Conservation (phyloP, 2,888 invertebrate genomes). For the Tromatobia lineatoria region DNA sequence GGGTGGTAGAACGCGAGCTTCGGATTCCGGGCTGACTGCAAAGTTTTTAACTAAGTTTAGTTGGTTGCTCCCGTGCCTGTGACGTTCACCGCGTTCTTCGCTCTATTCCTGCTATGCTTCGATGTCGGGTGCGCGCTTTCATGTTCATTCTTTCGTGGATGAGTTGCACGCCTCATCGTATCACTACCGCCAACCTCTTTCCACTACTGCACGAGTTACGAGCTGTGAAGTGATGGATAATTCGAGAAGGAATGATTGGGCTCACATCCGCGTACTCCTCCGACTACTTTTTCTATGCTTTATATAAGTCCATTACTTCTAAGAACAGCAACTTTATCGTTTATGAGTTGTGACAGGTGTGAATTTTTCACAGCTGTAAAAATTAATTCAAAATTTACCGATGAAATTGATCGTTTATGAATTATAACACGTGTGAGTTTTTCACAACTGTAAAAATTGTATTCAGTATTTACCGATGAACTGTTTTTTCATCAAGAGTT, state of each 20-base stretch:
- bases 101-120: conserved; percentile 60
- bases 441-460: too few species aligned
- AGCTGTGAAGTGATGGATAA: conserved; percentile 54
- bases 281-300: conserved; percentile 38
- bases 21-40: conserved; percentile 82
- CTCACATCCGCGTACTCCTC: conserved; percentile 21
- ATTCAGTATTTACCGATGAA: too few species aligned
- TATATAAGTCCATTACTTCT: conserved; percentile 15
- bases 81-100: conserved; percentile 43
- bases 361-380: too few species aligned
- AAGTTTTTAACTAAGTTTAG: conserved; percentile 84
- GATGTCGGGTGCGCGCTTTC: conserved; percentile 77
- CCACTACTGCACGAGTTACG: conserved; percentile 57
- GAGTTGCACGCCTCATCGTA: conserved; percentile 59
- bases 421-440: not conserved
- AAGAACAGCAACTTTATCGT: not conserved
- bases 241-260: conserved; percentile 53
- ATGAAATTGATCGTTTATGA: not conserved
- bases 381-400: too few species aligned
- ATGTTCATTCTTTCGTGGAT: conserved; percentile 79
- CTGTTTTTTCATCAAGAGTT: not conserved
- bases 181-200: conserved; percentile 36
- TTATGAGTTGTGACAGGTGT: not conserved
- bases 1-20: conserved; percentile 72
- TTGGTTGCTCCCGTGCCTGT: conserved; percentile 73